phyloP scores from a whole-genome alignment of 2,888 invertebrate genomes.

The Coelinius sp. region DNA sequence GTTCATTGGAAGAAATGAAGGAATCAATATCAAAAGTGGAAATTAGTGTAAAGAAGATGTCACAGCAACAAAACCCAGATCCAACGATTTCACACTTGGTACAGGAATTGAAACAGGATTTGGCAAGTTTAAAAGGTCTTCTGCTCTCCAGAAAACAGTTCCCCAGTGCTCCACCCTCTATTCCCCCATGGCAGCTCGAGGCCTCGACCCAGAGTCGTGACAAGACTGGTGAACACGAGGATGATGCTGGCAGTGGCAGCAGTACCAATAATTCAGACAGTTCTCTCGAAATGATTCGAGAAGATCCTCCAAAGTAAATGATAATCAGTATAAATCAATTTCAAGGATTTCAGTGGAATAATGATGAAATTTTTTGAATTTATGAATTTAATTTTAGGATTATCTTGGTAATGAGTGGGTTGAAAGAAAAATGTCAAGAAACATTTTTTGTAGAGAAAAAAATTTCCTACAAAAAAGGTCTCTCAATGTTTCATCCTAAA shows the following conservation, averaged over 20 bases:
- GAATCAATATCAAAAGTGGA: slow-evolving; percentile 78
- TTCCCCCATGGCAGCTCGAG: slow-evolving; percentile 86
- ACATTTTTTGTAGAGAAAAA: no score
- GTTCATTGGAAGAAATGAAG: slow-evolving; percentile 75
- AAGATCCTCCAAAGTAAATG: slow-evolving; percentile 67
- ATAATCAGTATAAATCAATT: slow-evolving; percentile 36
- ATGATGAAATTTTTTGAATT: not conserved
- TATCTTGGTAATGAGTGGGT: not conserved
- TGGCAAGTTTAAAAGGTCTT: slow-evolving; percentile 67
- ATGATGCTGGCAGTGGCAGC: slow-evolving; percentile 69
- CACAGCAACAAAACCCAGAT: slow-evolving; percentile 57
- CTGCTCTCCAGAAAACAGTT: slow-evolving; percentile 80
- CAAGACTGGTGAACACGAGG: slow-evolving; percentile 65
- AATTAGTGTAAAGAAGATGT: slow-evolving; percentile 74
- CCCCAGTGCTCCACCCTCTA: slow-evolving; percentile 78
- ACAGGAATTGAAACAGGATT: slow-evolving; percentile 66
- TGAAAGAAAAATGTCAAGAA: not conserved
- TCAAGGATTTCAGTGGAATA: slow-evolving; percentile 30
- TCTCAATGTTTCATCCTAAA: no score
- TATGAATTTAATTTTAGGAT: not conserved
- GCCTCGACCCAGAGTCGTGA: slow-evolving; percentile 61
- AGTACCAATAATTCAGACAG: slow-evolving; percentile 71
- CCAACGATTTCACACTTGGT: slow-evolving; percentile 64
- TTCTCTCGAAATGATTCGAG: slow-evolving; percentile 71
- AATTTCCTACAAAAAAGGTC: no score